Base-by-base conservation (phyloP, 2,888 invertebrate species). In the Molorchus minor region DNA sequence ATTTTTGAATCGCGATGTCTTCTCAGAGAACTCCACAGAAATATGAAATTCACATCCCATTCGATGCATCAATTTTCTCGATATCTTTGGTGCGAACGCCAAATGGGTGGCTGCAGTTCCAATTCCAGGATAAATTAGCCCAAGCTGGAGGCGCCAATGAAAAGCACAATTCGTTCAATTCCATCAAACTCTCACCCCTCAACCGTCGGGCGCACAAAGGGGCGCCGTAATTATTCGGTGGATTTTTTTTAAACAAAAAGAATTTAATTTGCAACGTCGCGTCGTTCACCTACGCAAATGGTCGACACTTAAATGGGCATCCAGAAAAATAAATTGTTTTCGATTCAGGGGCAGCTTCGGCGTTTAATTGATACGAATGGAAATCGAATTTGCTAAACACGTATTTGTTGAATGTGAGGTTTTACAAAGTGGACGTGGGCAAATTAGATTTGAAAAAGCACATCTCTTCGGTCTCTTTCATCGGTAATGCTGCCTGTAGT, bases 101-200 rank as follows among this genome's bases (percentile, higher is more conserved):
- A 21, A 36, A 36, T 12, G 35, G 47, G 33, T 35, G 12, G 20
- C 36, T 47, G 21, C 13, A n/a, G 43, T 25, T 21, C 12, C 21
- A 47, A 47, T 47, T 47, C 35, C 12, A 47, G 35, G 15, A 47
- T 35, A 10, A 45, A 30, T 45, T 30, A 19, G 30, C 29, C 30
- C 17, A 12, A 45, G 17, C 33, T 10, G 15, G 30, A 12, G 13
- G 12, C 47, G 3, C 19, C 36, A 36, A 47, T 47, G 47, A 47
- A 47, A 47, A 47, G 47, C 47, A 36, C 47, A 47, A 36, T 47
- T 36, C 21, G 21, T 47, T 19, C 47, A 20, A 35, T 33, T 47
- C 47, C 16, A 36, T 36, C 35, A 36, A 47, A 35, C 36, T 35
- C 35, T 20, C 47, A 36, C 36, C 43, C 25, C 16, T 30, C 45